Base-by-base conservation (phyloP, 2,797 vertebrate species). In the Spea hammondii region DNA sequence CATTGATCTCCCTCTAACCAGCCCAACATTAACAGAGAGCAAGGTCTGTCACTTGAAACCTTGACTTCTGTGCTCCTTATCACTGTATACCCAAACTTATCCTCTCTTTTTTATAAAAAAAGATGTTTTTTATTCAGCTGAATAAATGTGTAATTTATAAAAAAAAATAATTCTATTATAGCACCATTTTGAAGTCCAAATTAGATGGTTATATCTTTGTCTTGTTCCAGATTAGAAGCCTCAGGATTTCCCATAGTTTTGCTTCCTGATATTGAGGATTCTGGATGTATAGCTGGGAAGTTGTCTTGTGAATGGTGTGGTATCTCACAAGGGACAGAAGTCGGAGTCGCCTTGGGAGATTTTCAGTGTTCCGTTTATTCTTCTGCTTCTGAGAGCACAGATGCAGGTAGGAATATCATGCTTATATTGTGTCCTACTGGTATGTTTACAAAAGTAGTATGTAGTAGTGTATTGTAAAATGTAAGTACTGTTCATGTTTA, bases 281-380 rank as follows among this genome's bases (percentile, higher is more conserved):
- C 96, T 11, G 95, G 96, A 70, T 84, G 83, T 65, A 48, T 87
- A 83, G 98, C 93, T 4, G 97, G 97, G 76, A 87, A 84, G 74
- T 96, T 94, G 5, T 59, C 83, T 67, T 87, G 13, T 47, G 77
- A 83, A 0, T 99, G 97, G 98, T 94, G 95, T 44, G 92, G 93
- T 48, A 86, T 99, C 73, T 93, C 95, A n/a, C 86, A 90, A 72
- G 93, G 93, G 71, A 92, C 94, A 0, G 89, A 86, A 50, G 97
- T 99, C 12, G 95, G 94, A 49, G 92, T 92, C 12, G 97, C 96
- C 6, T 84, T 99, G 83, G 98, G 96, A 78, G 97, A 99, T 85
- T 93, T 98, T 70, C 98, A 99, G 84, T 95, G 96, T 83, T 96
- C 97, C 0, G 98, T 99, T 75, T 98, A 96, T 87, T 98, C 95